Conservation (phyloP, 2,113 vertebrate genomes). For the Scolopax mira region DNA sequence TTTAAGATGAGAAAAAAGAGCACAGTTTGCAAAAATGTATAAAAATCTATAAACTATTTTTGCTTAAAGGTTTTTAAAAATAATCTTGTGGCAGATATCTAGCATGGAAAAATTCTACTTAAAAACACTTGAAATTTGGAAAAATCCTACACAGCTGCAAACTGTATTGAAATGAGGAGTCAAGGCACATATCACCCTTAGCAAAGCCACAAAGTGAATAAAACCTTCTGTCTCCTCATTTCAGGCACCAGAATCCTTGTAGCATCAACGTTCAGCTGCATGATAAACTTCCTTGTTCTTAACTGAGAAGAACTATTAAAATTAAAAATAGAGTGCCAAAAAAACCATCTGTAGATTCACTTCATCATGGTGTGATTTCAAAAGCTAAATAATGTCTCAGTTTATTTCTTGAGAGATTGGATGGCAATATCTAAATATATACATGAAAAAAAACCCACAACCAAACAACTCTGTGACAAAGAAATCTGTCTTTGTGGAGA, state of each 20-base stretch:
- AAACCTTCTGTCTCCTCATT: neutral
- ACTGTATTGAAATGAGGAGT: neutral
- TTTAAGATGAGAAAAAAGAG: neutral
- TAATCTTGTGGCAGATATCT: neutral
- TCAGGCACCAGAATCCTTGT: neutral
- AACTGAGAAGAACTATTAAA: neutral
- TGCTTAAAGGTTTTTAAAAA: neutral
- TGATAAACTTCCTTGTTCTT: neutral
- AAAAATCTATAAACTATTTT: neutral
- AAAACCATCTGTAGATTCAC: neutral
- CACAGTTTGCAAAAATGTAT: neutral
- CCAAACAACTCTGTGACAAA: neutral
- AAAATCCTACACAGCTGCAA: neutral
- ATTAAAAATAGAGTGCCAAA: neutral
- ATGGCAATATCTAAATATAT: neutral
- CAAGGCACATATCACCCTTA: neutral
- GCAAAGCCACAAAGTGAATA: neutral
- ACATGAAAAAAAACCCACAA: neutral
- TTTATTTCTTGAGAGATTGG: neutral
- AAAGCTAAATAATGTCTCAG: neutral
- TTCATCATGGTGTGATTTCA: neutral
- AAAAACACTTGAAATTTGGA: neutral
- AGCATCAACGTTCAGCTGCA: neutral
- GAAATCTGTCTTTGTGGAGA: neutral
- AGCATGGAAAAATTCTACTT: neutral